Percentiles rank a stretch among this genome's conserved stretches.
Conservation (phyloP, 2,113 vertebrate genomes). For the Sapajus apella region DNA sequence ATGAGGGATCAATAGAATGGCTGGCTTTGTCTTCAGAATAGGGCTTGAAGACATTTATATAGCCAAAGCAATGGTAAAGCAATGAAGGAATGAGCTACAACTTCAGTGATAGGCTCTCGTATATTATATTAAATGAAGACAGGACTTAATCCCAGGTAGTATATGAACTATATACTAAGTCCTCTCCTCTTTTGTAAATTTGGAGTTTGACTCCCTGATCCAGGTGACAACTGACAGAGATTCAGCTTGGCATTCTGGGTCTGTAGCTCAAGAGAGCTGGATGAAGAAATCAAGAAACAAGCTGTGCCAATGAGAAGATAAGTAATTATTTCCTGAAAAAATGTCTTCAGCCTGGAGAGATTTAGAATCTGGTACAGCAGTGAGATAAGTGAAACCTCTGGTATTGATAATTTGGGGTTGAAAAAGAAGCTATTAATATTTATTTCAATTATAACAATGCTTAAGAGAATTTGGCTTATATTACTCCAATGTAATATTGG, state of each 20-base stretch:
- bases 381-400: conserved; percentile 27
- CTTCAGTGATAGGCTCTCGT: background rate
- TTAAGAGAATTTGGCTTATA: background rate
- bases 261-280: background rate
- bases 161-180: background rate
- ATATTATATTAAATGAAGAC: conserved; percentile 14
- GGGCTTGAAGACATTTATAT: conserved; percentile 26
- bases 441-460: conserved; percentile 6
- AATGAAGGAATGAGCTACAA: conserved; percentile 1
- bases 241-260: background rate
- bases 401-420: background rate
- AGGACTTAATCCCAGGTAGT: conserved; percentile 25
- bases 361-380: conserved; percentile 36
- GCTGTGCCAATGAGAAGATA: conserved; percentile 36
- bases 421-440: background rate
- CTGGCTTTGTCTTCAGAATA: conserved; percentile 19
- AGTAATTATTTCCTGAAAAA: conserved; percentile 5
- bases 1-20: conserved; percentile 27
- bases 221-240: conserved; percentile 1
- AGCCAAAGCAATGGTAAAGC: conserved; percentile 32
- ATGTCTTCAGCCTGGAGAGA: conserved; percentile 27
- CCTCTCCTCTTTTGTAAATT: background rate
- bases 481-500: conserved; percentile 12
- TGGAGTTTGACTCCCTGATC: conserved; percentile 17
- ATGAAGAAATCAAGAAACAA: conserved; percentile 64